phyloP scores from a whole-genome alignment of 2,888 invertebrate genomes.

The Therioaphis trifolii region DNA sequence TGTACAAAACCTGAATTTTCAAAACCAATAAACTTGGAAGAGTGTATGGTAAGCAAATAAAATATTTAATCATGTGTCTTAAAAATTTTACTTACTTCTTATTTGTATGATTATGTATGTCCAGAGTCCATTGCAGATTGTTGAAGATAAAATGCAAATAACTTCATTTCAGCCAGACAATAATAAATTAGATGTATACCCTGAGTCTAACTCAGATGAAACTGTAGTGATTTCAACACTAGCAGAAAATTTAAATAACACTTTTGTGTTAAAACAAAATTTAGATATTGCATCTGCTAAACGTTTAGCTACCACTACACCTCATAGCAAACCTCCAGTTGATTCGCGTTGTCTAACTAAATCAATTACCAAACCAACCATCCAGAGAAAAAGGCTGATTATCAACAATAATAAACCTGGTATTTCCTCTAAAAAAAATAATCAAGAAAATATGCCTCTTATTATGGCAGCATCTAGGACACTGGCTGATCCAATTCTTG shows the following conservation, averaged over 20 bases:
- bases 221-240: constrained; percentile 45
- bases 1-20: constrained; percentile 37
- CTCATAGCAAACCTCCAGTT: constrained; percentile 48
- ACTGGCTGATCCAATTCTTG: constrained; percentile 51
- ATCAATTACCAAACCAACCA: constrained; percentile 51
- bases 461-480: constrained; percentile 54
- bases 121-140: constrained; percentile 51
- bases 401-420: constrained; percentile 39
- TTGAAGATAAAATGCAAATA: constrained; percentile 48
- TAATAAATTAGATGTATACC: constrained; percentile 39
- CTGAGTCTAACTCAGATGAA: constrained; percentile 43
- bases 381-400: constrained; percentile 44
- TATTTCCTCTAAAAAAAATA: neutral
- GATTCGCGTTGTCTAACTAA: constrained; percentile 49
- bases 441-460: constrained; percentile 56
- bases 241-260: constrained; percentile 53
- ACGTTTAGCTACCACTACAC: constrained; percentile 8
- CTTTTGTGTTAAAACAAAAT: constrained; percentile 55
- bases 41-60: constrained; percentile 33
- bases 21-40: constrained; percentile 42
- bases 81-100: too few species aligned
- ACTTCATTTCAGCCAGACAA: constrained; percentile 34
- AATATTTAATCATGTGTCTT: neutral
- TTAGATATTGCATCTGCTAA: constrained; percentile 18
- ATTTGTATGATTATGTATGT: neutral